Percentiles rank a stretch among this genome's conserved stretches.
phyloP scores from a whole-genome alignment of 2,113 vertebrate species.

The Dipodomys ordii region DNA sequence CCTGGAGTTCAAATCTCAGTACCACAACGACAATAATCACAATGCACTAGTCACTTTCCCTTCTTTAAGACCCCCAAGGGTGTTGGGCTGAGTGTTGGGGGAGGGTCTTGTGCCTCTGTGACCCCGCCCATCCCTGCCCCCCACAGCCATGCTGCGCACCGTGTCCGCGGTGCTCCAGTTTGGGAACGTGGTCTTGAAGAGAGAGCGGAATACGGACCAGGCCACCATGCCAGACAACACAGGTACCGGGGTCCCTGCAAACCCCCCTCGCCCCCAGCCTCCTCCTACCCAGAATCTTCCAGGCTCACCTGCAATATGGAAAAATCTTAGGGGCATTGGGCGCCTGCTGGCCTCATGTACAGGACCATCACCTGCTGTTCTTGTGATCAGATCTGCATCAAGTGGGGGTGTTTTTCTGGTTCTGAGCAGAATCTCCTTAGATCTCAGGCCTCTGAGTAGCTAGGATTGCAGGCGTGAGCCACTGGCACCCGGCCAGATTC shows the following conservation, averaged over 20 bases:
- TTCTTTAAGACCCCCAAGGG: no score
- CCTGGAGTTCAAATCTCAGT: neutral
- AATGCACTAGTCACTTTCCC: no score
- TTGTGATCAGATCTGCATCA: no score
- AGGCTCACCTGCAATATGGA: neutral
- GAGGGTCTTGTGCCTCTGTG: no score
- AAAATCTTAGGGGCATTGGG: neutral
- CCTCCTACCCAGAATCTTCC: fast-evolving
- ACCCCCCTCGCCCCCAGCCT: neutral
- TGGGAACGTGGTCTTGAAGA: constrained; percentile 92
- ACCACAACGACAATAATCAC: no score
- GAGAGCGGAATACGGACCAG: constrained; percentile 93
- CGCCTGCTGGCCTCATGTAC: neutral
- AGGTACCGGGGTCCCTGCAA: constrained; percentile 67
- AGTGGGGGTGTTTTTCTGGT: no score
- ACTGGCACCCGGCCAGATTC: no score
- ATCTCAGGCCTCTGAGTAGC: no score
- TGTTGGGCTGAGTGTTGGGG: no score
- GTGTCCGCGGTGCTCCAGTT: constrained; percentile 94
- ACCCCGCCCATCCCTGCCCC: neutral
- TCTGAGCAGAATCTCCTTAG: no score
- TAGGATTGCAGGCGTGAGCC: no score
- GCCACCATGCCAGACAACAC: constrained; percentile 96
- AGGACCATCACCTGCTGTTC: neutral
- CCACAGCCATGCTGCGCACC: constrained; percentile 90